A percentile compares a stretch with the other conserved stretches of the same genome.
Evolutionary conservation across 2,888 invertebrate species (phyloP).

Genomic region (Nebria brevicollis): DNA sequence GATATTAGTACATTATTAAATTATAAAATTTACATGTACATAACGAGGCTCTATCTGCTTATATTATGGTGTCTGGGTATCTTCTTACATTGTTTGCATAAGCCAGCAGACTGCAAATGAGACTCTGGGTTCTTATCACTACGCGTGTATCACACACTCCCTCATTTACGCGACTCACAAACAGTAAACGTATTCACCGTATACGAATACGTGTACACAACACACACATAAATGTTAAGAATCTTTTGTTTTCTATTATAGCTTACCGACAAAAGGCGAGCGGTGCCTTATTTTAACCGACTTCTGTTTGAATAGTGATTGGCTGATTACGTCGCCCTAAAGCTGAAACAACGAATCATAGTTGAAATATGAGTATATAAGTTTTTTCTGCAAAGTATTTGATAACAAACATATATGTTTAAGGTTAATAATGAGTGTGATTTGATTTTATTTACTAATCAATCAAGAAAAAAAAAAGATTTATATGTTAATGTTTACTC

Average conservation of each 20-base stretch:
- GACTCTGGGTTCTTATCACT: slow-evolving; percentile 39
- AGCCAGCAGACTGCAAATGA: slow-evolving; percentile 38
- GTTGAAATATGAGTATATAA: not conserved
- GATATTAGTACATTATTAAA: not conserved
- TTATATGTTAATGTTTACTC: too few relatives aligned
- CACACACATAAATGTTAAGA: slow-evolving; percentile 19
- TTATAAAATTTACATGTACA: not conserved
- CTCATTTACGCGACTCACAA: slow-evolving; percentile 11
- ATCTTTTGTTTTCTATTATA: slow-evolving; percentile 35
- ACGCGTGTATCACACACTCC: slow-evolving; percentile 34
- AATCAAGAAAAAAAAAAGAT: too few relatives aligned
- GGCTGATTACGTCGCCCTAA: not conserved
- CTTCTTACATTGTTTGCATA: slow-evolving; percentile 38
- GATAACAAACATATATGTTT: too few relatives aligned
- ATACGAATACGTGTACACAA: not conserved
- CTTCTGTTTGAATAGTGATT: slow-evolving; percentile 20
- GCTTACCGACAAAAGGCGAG: slow-evolving; percentile 29
- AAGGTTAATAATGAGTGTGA: too few relatives aligned
- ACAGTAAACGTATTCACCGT: not conserved
- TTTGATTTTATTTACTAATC: too few relatives aligned
- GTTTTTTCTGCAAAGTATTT: too few relatives aligned
- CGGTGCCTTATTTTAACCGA: slow-evolving; percentile 8
- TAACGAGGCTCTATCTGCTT: not conserved
- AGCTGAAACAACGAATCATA: not conserved
- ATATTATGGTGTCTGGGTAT: not conserved